Base-by-base conservation (phyloP, 2,888 invertebrate species). In the Melinaea marsaeus region DNA sequence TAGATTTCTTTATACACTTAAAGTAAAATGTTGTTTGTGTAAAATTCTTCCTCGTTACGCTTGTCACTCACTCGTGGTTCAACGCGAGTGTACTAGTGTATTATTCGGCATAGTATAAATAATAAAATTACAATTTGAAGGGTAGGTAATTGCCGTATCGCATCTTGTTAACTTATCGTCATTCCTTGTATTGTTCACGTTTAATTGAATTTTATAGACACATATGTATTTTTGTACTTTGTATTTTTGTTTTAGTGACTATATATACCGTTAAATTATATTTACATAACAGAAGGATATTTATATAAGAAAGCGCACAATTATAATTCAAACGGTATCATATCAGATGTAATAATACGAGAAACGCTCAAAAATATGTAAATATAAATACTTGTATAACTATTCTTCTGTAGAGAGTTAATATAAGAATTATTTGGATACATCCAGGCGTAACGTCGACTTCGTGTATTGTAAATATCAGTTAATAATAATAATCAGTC, bases 161-260 rank as follows among this genome's bases (percentile, higher is more conserved):
- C 69, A 70, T 71, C 64, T 67, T 74, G 68, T 71, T 71, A 73
- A 77, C 79, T 79, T 79, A 76, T 81, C 79, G 79, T 75, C 83
- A 85, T 84, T 85, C 81, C 81, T 78, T 78, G 73, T 79, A 76
- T 76, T 77, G 75, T 71, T 79, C 74, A 75, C 72, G 72, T 74
- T 73, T 74, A 67, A 69, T 73, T 74, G 70, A 72, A 71, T 72
- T 70, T 70, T 71, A 74, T 71, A 73, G 69, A 69, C 62, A 71
- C 67, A 63, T 70, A 69, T 67, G 68, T 72, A 72, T 72, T 74
- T 74, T 72, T 74, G 68, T 74, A 73, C 71, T 64, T 69, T 67
- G 66, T 72, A 70, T 69, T 71, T 68, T 65, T 70, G 67, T 72
- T 71, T 65, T 69, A 60, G 69, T 67, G 48, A 67, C 64, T 63